Percentiles rank a stretch among this genome's conserved stretches.
Evolutionary conservation across 2,113 vertebrate species (phyloP).

Genomic region (Cephalopholis sonnerati): DNA sequence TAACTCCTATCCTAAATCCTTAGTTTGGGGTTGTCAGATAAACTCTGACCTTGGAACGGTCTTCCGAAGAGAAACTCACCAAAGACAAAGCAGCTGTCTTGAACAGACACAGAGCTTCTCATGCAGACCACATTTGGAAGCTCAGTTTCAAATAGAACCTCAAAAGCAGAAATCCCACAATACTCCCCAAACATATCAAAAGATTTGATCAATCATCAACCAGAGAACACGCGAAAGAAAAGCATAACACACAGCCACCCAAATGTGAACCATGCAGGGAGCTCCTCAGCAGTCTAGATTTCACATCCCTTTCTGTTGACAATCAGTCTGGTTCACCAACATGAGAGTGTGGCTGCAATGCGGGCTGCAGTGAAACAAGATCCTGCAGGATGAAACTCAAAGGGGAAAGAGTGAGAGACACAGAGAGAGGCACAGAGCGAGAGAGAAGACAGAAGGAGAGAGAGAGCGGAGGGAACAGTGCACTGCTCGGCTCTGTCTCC

Average conservation of each 20-base stretch:
- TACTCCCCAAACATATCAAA: conserved; percentile 29
- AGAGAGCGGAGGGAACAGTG: conserved; percentile 30
- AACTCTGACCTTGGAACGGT: conserved; percentile 56
- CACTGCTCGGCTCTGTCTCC: conserved; percentile 62
- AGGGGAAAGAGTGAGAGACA: conserved; percentile 53
- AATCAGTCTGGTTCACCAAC: conserved; percentile 72
- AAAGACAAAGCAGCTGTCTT: conserved; percentile 7
- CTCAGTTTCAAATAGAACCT: conserved; percentile 40
- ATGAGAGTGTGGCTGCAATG: conserved; percentile 70
- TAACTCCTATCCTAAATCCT: conserved; percentile 72
- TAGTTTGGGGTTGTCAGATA: conserved; percentile 64
- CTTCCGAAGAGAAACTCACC: conserved; percentile 37
- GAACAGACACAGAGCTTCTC: conserved; percentile 1
- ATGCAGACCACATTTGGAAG: conserved; percentile 7
- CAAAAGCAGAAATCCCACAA: conserved; percentile 27
- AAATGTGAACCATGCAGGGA: conserved; percentile 44
- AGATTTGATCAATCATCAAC: conserved; percentile 59
- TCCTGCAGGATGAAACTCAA: conserved; percentile 64
- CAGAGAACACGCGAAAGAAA: conserved; percentile 20
- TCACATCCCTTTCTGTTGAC: conserved; percentile 72
- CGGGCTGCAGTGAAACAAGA: conserved; percentile 76
- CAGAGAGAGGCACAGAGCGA: conserved; percentile 14
- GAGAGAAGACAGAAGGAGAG: conserved; percentile 15
- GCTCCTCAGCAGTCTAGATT: conserved; percentile 56
- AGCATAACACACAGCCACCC: conserved; percentile 30